Evolutionary conservation across 2,113 vertebrate genomes (phyloP), one percentile per base, ranked within the genome.

Genomic region (Silurus meridionalis): DNA sequence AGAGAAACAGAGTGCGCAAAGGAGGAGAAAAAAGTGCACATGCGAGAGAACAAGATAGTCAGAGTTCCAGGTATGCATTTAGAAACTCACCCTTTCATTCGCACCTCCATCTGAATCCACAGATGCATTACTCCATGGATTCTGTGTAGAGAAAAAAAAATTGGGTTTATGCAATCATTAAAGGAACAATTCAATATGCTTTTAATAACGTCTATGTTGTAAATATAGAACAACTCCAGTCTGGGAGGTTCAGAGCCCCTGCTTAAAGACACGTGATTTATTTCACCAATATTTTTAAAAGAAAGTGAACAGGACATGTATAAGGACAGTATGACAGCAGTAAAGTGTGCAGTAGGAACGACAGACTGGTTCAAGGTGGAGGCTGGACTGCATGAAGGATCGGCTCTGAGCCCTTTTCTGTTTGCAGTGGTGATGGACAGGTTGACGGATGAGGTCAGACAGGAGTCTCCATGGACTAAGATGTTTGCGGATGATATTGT

Each of bases 11-110:
- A 75, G 8, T 3, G 21, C 13, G 72, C 7, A 1, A 52, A 1
- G 3, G 5, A 75, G 9, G 50, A n/a, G 19, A n/a, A 50, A 53
- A 4, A n/a, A 23, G 7, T 66, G 23, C 8, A 23, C 19, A 66
- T 61, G 28, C 14, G 28, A 48, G 48, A 23, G 9, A 75, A 50
- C 37, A 37, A 37, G 48, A 37, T 19, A 21, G 50, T 28, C 11
- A 9, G 37, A 46, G 7, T 48, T 10, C 58, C 69, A 60, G 71
- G 52, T 50, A 23, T 61, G 13, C 21, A 28, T 9, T 48, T n/a
- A 6, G 63, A n/a, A 77, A 23, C 92, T 91, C 86, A 95, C 95
- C 91, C 94, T 92, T 87, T 95, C 95, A 55, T 94, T 92, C n/a
- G 92, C 86, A 21, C 90, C 85, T 87, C 92, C 88, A 28, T 95